Conservation (phyloP, 1,140 invertebrate species). For the Riptortus pedestris region DNA sequence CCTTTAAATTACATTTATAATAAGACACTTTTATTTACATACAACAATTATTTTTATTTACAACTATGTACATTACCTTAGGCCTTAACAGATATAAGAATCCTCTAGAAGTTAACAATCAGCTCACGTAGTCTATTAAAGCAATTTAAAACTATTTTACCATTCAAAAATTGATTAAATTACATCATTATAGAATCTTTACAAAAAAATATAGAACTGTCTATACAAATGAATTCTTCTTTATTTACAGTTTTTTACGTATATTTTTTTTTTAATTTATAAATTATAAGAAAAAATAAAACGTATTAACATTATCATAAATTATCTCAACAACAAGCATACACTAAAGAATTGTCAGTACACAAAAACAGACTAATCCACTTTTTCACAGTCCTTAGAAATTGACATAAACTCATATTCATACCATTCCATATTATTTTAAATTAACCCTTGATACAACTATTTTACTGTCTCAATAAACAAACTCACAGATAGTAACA, state of each 20-base stretch:
- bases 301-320: too few relatives aligned
- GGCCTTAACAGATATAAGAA: conserved; percentile 21
- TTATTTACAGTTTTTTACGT: conserved; percentile 13
- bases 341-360: too few relatives aligned
- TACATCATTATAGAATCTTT: background rate
- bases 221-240: conserved; percentile 17
- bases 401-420: too few relatives aligned
- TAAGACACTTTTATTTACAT: background rate
- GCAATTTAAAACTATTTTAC: conserved; percentile 1
- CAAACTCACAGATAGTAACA: too few relatives aligned
- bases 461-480: too few relatives aligned
- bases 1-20: background rate
- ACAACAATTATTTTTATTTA: conserved; percentile 6
- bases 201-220: conserved; percentile 23
- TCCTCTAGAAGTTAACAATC: conserved; percentile 10
- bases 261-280: too few relatives aligned
- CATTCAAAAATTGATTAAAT: background rate
- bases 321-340: too few relatives aligned
- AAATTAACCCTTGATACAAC: too few relatives aligned
- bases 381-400: too few relatives aligned
- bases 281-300: too few relatives aligned
- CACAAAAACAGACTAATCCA: too few relatives aligned
- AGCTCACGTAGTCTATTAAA: conserved; percentile 10
- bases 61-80: conserved; percentile 16
- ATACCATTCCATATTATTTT: too few relatives aligned